phyloP scores from a whole-genome alignment of 2,797 vertebrate species.

The Cygnus olor region DNA sequence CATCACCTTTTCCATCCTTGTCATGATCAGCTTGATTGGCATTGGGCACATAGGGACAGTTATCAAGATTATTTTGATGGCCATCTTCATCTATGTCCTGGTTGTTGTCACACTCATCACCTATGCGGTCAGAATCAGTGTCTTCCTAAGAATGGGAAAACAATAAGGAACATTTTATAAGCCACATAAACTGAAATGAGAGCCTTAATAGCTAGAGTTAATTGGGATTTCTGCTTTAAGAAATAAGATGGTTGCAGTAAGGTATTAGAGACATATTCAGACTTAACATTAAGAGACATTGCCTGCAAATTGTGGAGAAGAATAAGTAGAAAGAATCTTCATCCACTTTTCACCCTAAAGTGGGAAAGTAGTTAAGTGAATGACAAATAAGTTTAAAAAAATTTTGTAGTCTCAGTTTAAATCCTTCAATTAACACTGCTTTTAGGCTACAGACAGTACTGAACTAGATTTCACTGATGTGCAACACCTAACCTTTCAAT shows the following conservation, averaged over 20 bases:
- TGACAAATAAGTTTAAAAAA: background rate
- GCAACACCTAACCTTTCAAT: background rate
- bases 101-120: slow-evolving; percentile 96
- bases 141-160: slow-evolving; percentile 81
- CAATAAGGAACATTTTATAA: background rate
- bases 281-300: background rate
- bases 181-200: background rate
- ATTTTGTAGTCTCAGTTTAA: background rate
- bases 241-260: background rate
- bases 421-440: background rate
- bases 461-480: background rate
- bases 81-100: slow-evolving; percentile 99
- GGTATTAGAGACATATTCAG: background rate
- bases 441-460: background rate
- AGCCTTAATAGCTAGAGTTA: background rate
- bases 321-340: background rate
- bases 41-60: slow-evolving; percentile 97
- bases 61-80: slow-evolving; percentile 99
- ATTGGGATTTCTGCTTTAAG: background rate
- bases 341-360: background rate
- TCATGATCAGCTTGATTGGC: slow-evolving; percentile 98
- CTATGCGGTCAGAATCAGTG: slow-evolving; percentile 93
- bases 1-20: slow-evolving; percentile 97
- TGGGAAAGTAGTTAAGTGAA: background rate
- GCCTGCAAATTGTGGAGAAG: background rate